Conservation (phyloP, 2,797 vertebrate species). For the Cottoperca gobio region DNA sequence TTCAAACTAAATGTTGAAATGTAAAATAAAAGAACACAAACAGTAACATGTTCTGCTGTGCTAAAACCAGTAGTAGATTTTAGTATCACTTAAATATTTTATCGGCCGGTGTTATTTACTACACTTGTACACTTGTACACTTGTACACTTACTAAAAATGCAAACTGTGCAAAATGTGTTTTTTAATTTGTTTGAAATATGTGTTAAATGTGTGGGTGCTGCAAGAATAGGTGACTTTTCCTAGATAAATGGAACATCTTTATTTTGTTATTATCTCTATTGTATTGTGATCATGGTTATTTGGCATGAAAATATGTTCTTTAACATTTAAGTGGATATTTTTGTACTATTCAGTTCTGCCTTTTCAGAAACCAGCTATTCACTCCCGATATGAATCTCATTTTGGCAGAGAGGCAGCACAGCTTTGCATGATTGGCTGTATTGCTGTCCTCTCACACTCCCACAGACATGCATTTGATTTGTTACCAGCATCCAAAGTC, state of each 20-base stretch:
- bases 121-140: no score
- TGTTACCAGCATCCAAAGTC: constrained; percentile 82
- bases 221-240: constrained; percentile 5
- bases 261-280: constrained; percentile 16
- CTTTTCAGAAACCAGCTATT: constrained; percentile 66
- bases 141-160: no score
- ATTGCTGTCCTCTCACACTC: constrained; percentile 75
- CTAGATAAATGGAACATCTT: constrained; percentile 2
- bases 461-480: constrained; percentile 81
- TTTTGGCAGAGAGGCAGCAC: constrained; percentile 77
- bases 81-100: background rate
- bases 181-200: background rate
- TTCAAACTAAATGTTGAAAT: constrained; percentile 32
- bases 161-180: no score
- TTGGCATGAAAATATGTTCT: constrained; percentile 45
- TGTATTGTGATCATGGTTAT: constrained; percentile 39
- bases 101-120: background rate
- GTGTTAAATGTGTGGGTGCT: background rate
- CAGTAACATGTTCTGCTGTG: no score
- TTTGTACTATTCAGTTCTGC: constrained; percentile 50
- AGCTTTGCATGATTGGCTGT: constrained; percentile 84
- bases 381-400: constrained; percentile 81
- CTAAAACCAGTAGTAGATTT: background rate
- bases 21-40: no score
- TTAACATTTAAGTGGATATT: constrained; percentile 63